A percentile compares a stretch with the other conserved stretches of the same genome.
These are phyloP conservation scores for Chanos chanos DNA, from an alignment of 2,797 vertebrate genomes.

Conservation along the genomic window DNA sequence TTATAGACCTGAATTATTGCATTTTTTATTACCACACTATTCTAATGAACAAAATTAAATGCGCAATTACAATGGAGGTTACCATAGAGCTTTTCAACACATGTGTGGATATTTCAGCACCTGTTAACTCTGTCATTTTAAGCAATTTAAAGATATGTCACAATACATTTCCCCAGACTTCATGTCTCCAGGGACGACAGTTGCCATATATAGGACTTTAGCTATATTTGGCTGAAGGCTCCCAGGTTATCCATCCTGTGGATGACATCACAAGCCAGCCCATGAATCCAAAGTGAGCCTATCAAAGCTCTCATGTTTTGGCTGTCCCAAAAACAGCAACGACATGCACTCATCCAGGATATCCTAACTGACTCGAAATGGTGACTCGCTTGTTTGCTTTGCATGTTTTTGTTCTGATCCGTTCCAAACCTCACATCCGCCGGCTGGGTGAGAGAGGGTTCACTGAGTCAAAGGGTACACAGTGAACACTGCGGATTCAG, in stretches of 20 bases:
- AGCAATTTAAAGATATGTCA: background rate
- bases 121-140: too few species aligned
- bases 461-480: constrained; percentile 24
- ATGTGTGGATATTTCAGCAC: too few species aligned
- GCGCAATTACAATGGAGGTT: too few species aligned
- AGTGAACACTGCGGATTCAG: background rate
- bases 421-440: constrained; percentile 36
- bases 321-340: constrained; percentile 29
- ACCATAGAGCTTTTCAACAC: too few species aligned
- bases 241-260: constrained; percentile 44
- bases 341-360: constrained; percentile 46
- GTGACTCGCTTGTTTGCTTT: constrained; percentile 28
- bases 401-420: constrained; percentile 35
- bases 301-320: constrained; percentile 30
- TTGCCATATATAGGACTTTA: background rate
- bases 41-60: too few species aligned
- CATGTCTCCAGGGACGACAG: too few species aligned
- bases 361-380: constrained; percentile 40
- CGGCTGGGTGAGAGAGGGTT: constrained; percentile 43
- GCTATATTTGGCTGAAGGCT: constrained; percentile 35
- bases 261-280: constrained; percentile 32
- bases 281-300: constrained; percentile 7
- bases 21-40: too few species aligned
- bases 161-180: background rate
- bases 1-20: too few species aligned